These are phyloP conservation scores for Podarcis lilfordi DNA, from an alignment of 2,797 vertebrate species.

Conservation along the genomic window DNA sequence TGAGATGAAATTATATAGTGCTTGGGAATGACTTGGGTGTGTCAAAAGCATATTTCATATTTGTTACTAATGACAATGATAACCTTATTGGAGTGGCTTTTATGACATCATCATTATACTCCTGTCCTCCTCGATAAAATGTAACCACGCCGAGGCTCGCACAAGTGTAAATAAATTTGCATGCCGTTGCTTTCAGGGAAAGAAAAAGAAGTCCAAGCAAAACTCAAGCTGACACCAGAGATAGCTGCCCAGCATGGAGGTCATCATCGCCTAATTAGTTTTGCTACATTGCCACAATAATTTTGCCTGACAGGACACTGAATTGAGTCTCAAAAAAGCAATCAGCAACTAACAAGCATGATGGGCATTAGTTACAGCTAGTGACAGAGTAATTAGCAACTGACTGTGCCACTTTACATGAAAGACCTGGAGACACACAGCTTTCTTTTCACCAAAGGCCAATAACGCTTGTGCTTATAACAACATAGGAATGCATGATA, in stretches of 20 bases:
- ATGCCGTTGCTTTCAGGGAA: conserved; percentile 40
- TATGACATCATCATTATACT: conserved; percentile 25
- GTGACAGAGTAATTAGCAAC: conserved; percentile 81
- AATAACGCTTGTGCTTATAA: conserved; percentile 3
- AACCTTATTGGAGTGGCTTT: not conserved
- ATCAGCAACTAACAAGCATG: conserved; percentile 65
- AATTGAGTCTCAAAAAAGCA: conserved; percentile 62
- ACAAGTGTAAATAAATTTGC: conserved; percentile 57
- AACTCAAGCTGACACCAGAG: conserved; percentile 48
- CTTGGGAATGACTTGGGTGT: not conserved
- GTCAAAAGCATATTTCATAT: not conserved
- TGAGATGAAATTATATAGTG: not conserved
- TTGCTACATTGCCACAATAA: conserved; percentile 71
- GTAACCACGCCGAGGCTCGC: conserved; percentile 28
- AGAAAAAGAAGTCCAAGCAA: conserved; percentile 42
- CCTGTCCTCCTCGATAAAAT: conserved; percentile 40
- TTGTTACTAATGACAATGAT: not conserved
- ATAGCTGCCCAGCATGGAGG: conserved; percentile 55
- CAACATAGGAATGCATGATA: not conserved
- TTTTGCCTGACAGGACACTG: conserved; percentile 73
- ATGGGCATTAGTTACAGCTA: conserved; percentile 75
- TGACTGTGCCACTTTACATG: conserved; percentile 74
- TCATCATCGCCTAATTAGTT: conserved; percentile 70
- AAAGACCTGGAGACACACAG: conserved; percentile 27
- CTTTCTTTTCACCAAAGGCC: conserved; percentile 21